Evolutionary conservation across 1,140 invertebrate genomes (phyloP), one percentile per base, ranked within the genome.

Genomic region (Brachionus paranguensis): DNA sequence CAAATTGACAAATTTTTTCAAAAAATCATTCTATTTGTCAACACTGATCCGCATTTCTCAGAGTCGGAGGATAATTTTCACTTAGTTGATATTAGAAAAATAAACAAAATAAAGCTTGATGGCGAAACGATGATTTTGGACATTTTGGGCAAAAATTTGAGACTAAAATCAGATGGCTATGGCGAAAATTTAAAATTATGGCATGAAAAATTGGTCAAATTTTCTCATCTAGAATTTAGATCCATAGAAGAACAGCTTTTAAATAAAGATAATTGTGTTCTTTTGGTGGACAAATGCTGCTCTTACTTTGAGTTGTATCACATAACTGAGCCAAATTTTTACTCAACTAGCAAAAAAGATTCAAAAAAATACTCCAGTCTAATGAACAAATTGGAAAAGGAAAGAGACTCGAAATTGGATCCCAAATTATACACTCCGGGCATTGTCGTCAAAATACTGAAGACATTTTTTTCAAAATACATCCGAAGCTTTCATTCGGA

Each of bases 381-480:
- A 45, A 3, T 33, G 12, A 20, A n/a, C 12, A 81, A 81, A 64
- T 64, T 81, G 11, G 41, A 81, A 20, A 20, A 11, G 14, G 78
- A 81, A 20, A 60, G 33, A 45, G 33, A 68, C 12, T 27, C 29
- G 7, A 81, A 45, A 41, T 47, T 81, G 14, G 78, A 81, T 24
- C 11, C 20, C 4, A 81, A 64, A 24, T 24, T 47, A 14, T 29
- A 6, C 17, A 60, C 3, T 11, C 50, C 78, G 6, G 17, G 10
- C 1, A 20, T 37, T 45, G 43, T 41, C 14, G 24, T 37, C n/a
- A 60, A 64, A 11, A 3, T 81, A 37, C 6, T 81, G 11, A 81
- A 81, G 45, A 29, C 37, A 24, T 81, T 45, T 47, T 81, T 81
- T 81, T 64, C 43, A 7, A 81, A 81, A 81, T 37, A 81, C 60